Base-by-base conservation (phyloP, 92 coral and sea anemone genomes). In the Anthopleura xanthogrammica region DNA sequence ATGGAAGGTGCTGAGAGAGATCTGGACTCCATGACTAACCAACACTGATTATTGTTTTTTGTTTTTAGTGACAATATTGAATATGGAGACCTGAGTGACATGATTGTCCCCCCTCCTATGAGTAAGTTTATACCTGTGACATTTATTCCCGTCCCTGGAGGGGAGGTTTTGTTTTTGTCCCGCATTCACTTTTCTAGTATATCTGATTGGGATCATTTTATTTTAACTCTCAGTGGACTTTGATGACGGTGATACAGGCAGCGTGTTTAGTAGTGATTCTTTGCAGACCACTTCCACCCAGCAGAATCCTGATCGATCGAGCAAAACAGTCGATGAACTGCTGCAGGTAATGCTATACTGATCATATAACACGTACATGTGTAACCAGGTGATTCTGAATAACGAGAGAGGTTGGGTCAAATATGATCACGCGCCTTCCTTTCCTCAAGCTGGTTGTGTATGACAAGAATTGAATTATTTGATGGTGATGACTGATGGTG, bases 51-150 rank as follows among this genome's bases (percentile, higher is more conserved):
- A 11, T 22, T 60, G 72, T 77, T 65, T 20, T 20, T 83, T 79
- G 68, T 54, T 82, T 29, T 43, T 82, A 91, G 98, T 76, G 93
- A 97, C 56, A 88, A 86, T 54, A 86, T 97, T 77, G 91, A 90
- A 60, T 92, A 89, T 73, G 86, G 82, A 40, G 98, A 94, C 77
- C 73, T 97, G 62, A 83, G 93, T 42, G 99, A 97, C 54, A 89
- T 97, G 56, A 97, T 97, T 48, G 99, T 97, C 43, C 95, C 95
- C 50, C 98, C 99, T 10, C 99, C 99, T 16, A 41, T 73, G 64
- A 72, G 95, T 92, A 80, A 89, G 92, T 86, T 48, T 70, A 0
- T 24, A 4, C 22, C 19, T 36, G 43, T 5, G 20, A 41, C 58
- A 48, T 76, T 55, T 29, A 0, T 8, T 2, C 41, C 74, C 5